Conservation (phyloP, 2,113 vertebrate species). For the Puntigrus tetrazona region DNA sequence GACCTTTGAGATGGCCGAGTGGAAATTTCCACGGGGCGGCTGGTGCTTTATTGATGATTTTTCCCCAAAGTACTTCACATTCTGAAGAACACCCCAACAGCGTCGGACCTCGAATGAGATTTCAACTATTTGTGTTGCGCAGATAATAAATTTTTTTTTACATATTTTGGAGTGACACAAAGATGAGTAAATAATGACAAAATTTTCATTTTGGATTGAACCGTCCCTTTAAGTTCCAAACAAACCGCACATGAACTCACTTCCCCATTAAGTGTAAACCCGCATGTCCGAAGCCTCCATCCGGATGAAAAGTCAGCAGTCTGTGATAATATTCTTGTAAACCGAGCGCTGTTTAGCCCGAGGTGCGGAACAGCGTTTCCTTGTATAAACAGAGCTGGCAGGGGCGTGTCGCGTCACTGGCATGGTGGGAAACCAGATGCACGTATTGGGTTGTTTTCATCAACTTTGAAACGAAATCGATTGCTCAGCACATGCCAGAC, state of each 20-base stretch:
- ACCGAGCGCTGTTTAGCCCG: neutral
- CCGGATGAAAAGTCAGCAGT: neutral
- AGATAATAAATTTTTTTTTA: no score
- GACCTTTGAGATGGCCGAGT: neutral
- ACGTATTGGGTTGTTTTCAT: conserved; percentile 49
- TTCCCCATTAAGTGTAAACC: neutral
- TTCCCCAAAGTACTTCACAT: neutral
- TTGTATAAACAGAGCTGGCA: conserved; percentile 49
- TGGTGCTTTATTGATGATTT: neutral
- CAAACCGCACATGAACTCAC: neutral
- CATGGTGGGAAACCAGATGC: conserved; percentile 20
- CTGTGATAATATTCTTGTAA: conserved; percentile 7
- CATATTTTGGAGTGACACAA: neutral
- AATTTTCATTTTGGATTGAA: neutral
- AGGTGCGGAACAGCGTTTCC: conserved; percentile 50
- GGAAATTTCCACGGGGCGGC: neutral
- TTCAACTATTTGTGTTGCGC: no score
- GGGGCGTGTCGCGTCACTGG: neutral
- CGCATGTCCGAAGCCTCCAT: neutral
- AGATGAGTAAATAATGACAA: neutral
- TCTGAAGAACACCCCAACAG: neutral
- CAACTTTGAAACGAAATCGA: conserved; percentile 54
- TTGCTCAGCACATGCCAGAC: conserved; percentile 69
- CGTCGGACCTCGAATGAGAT: no score
- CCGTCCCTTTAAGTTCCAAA: neutral